Evolutionary conservation across 2,797 vertebrate genomes (phyloP).

Genomic region (Cryptoprocta ferox): DNA sequence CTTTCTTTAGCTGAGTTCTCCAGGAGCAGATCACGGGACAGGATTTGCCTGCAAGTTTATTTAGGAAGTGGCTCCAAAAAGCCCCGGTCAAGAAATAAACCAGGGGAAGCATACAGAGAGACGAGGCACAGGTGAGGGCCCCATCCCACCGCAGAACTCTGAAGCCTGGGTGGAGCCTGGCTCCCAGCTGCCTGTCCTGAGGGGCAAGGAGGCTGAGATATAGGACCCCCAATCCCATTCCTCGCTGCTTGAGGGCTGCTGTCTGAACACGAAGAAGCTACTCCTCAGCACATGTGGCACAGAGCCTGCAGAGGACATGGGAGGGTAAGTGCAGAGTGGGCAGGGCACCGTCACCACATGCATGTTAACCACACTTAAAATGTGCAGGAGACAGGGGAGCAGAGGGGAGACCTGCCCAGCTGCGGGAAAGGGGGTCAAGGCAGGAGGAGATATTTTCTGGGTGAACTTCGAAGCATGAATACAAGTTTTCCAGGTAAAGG

Average conservation of each 20-base stretch:
- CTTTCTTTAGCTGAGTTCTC: background rate
- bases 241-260: background rate
- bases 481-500: background rate
- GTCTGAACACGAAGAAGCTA: background rate
- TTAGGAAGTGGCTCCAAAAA: background rate
- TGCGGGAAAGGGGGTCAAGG: background rate
- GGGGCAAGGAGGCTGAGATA: background rate
- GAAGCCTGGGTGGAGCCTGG: background rate
- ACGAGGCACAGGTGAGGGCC: background rate
- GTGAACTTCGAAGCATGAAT: background rate
- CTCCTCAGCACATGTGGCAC: fast-evolving
- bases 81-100: background rate
- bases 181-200: background rate
- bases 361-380: too few species aligned
- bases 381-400: background rate
- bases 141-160: too few species aligned
- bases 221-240: background rate
- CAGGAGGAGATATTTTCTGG: background rate
- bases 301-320: background rate
- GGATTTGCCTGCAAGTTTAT: background rate
- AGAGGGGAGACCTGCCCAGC: background rate
- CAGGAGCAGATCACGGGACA: too few species aligned
- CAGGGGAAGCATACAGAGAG: background rate
- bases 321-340: fast-evolving
- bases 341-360: fast-evolving